Evolutionary conservation across 1,140 invertebrate genomes (phyloP), one percentile per base, ranked within the genome.

Genomic region (Frieseomelitta varia): DNA sequence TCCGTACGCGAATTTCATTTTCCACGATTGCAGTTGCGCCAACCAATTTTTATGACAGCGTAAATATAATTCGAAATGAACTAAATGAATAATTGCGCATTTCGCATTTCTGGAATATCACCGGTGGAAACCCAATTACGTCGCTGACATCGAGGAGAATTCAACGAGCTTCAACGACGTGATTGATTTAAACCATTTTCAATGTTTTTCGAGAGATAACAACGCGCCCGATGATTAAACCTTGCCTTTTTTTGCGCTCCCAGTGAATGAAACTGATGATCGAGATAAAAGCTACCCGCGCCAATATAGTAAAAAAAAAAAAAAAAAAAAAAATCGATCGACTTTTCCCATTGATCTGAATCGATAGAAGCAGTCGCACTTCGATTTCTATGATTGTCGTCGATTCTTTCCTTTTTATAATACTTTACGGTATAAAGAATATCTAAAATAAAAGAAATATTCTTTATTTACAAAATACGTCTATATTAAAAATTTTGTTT

Each of bases 101-200:
- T 74, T 74, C 19, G 51, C 15, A 47, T 10, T 47, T 30, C 51
- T 6, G 72, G 4, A 34, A 74, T 56, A 74, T 74, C 27, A 21
- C 72, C 21, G 6, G 12, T 34, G 19, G 27, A 34, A 56, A 56
- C 27, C 51, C 51, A 74, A 74, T 74, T 74, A 74, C 30, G 12
- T 34, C 8, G 21, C 11, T 74, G 72, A 56, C 72, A 74, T 24
- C 51, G 51, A 56, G 53, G 27, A 56, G 27, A 74, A 74, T 74
- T 74, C n/a, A 74, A 53, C 72, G 72, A 74, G 27, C 53, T 21
- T 19, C 27, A 34, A 56, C 72, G 12, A 74, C 1, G 53, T 34
- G 72, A 74, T 74, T 74, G 72, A 74, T 74, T 74, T 34, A 74
- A 74, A 74, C 12, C 72, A 74, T 56, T 55, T 30, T 53, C 39